phyloP scores from a whole-genome alignment of 2,113 vertebrate genomes.

The Connochaetes taurinus region DNA sequence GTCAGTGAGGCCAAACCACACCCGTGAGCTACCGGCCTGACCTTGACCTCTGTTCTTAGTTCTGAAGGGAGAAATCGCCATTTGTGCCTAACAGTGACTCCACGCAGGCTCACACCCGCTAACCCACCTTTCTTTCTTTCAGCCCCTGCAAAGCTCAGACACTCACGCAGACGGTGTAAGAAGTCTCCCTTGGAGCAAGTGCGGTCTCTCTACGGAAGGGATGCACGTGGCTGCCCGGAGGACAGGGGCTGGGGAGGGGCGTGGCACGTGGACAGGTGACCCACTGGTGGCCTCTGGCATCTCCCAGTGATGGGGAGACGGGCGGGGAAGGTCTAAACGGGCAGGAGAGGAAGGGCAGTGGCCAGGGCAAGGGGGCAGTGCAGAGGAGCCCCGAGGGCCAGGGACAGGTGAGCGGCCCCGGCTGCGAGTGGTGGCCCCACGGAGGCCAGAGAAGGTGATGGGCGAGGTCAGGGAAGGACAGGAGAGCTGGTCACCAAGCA shows the following conservation, averaged over 20 bases:
- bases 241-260: accelerated
- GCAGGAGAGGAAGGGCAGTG: accelerated
- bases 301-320: neutral
- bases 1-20: neutral
- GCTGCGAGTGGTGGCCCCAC: accelerated
- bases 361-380: accelerated
- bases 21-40: neutral
- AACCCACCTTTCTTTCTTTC: neutral
- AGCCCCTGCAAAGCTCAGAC: neutral
- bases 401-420: accelerated
- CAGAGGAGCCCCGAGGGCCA: neutral
- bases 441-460: accelerated
- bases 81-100: neutral
- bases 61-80: neutral
- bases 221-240: accelerated
- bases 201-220: accelerated
- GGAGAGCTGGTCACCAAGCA: neutral
- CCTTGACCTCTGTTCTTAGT: neutral
- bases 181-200: accelerated
- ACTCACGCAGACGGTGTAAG: accelerated
- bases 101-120: accelerated
- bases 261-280: neutral
- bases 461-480: accelerated
- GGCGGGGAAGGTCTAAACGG: neutral
- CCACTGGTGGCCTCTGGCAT: neutral